phyloP scores from a whole-genome alignment of 2,113 vertebrate genomes.

The Paedocypris sp. region DNA sequence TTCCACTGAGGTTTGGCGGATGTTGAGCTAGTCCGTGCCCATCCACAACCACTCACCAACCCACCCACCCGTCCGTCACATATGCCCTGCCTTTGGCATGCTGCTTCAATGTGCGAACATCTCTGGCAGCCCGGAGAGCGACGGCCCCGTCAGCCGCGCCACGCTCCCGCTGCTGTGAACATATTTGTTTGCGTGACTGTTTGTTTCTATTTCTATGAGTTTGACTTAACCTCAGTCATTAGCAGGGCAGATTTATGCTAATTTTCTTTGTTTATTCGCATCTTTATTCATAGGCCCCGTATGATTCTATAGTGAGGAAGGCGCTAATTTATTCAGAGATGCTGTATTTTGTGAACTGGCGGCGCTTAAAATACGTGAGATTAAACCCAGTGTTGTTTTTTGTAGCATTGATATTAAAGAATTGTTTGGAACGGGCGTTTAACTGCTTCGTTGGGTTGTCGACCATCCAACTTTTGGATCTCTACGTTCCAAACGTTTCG shows the following conservation, averaged over 20 bases:
- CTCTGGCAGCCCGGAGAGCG: slow-evolving; percentile 10
- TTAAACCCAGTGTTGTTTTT: not conserved
- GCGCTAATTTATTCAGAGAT: slow-evolving; percentile 11
- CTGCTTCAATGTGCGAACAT: slow-evolving; percentile 13
- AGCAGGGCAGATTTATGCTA: slow-evolving; percentile 7
- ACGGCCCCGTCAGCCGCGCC: slow-evolving; percentile 14
- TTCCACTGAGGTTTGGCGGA: not conserved
- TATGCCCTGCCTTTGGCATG: slow-evolving; percentile 18
- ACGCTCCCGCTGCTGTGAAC: slow-evolving; percentile 23
- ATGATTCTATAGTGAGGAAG: not conserved
- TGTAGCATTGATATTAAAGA: not conserved
- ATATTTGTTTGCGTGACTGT: slow-evolving; percentile 32
- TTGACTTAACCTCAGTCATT: slow-evolving; percentile 18
- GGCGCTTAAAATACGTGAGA: not conserved
- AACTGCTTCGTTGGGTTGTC: too few relatives aligned
- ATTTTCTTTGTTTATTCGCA: slow-evolving; percentile 13
- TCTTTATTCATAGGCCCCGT: not conserved
- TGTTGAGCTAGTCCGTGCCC: slow-evolving; percentile 11
- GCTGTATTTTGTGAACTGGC: not conserved
- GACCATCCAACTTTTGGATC: too few relatives aligned
- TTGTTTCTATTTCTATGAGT: slow-evolving; percentile 29
- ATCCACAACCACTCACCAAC: too few relatives aligned
- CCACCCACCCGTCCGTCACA: not conserved
- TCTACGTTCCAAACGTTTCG: too few relatives aligned
- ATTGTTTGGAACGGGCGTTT: not conserved